Evolutionary conservation across 2,113 vertebrate genomes (phyloP), one percentile per base, ranked within the genome.

Genomic region (Callipepla squamata): DNA sequence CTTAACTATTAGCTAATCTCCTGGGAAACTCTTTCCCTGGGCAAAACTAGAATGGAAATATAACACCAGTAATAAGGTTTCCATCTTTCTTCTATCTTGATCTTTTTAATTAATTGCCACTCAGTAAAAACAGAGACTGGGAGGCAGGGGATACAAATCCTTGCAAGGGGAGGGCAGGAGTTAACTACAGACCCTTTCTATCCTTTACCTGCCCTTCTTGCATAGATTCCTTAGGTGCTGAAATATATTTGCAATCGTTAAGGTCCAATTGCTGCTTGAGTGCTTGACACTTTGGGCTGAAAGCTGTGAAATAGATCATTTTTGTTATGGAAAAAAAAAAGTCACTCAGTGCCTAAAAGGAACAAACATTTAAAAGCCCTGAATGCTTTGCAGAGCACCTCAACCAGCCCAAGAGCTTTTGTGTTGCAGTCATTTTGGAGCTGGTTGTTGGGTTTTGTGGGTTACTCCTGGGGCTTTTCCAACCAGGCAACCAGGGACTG

Each of bases 221-320:
- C 95, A 94, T 87, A 85, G 97, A 93, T 97, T 95, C 97, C 96
- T 95, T 97, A 97, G 94, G 96, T 97, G 97, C 76, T 96, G 96
- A 97, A 95, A 97, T 92, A 96, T 86, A 97, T 96, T 97, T 97
- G 94, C 95, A 96, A 97, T 96, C 95, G 95, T 94, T 97, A 96
- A 94, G 89, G 95, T 84, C 76, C 70, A 97, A 96, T 90, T 85
- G 87, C 66, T 85, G 91, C 96, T 94, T 95, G 93, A 96, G 96
- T 97, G 91, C 95, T 96, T 93, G 96, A 95, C 94, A 81, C 87
- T 83, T 79, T 9, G 48, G 87, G 88, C 80, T 90, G 90, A 90
- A 87, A 95, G 68, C 95, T 95, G 85, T 72, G 93, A 96, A 96
- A 95, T 47, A 87, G 93, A 95, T 95, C 91, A 78, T 92, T 87